Conservation (phyloP, 1,140 invertebrate genomes). For the Drosophila ananassae region DNA sequence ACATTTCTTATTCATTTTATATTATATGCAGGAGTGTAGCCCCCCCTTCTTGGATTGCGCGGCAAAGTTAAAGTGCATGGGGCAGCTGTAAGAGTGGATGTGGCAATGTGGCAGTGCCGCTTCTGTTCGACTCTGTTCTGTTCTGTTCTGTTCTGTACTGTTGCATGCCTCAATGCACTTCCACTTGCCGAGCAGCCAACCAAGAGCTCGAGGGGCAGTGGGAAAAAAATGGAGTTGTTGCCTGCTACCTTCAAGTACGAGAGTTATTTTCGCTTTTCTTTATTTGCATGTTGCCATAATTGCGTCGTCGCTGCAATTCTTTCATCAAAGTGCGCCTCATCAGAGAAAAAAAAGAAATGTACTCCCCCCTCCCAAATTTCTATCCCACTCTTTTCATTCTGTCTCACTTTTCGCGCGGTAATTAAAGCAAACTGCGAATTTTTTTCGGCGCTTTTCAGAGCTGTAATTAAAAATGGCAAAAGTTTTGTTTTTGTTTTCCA, state of each 20-base stretch:
- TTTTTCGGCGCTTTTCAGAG: conserved; percentile 78
- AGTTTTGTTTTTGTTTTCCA: conserved; percentile 47
- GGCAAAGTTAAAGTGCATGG: conserved; percentile 47
- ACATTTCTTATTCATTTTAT: conserved; percentile 24
- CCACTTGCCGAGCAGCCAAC: conserved; percentile 78
- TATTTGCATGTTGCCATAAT: conserved; percentile 80
- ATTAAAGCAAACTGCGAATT: conserved; percentile 75
- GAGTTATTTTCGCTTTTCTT: conserved; percentile 77
- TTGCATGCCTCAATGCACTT: conserved; percentile 78
- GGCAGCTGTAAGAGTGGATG: conserved; percentile 14
- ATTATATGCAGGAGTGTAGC: conserved; percentile 1
- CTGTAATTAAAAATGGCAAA: conserved; percentile 80
- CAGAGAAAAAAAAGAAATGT: conserved; percentile 39
- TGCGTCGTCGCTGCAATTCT: conserved; percentile 69
- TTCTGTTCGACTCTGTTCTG: conserved; percentile 17
- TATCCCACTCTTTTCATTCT: conserved; percentile 3
- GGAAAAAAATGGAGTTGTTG: conserved; percentile 62
- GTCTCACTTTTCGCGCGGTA: conserved; percentile 59
- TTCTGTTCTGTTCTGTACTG: conserved; percentile 10
- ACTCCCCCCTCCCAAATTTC: conserved; percentile 14
- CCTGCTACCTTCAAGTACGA: conserved; percentile 65
- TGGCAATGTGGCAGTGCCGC: conserved; percentile 10
- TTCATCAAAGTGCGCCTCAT: conserved; percentile 80
- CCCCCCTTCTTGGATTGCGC: conserved; percentile 20
- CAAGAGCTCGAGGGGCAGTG: conserved; percentile 55